These are phyloP conservation scores for Hydrolagus affinis DNA, from an alignment of 2,113 vertebrate genomes.

Conservation along the genomic window DNA sequence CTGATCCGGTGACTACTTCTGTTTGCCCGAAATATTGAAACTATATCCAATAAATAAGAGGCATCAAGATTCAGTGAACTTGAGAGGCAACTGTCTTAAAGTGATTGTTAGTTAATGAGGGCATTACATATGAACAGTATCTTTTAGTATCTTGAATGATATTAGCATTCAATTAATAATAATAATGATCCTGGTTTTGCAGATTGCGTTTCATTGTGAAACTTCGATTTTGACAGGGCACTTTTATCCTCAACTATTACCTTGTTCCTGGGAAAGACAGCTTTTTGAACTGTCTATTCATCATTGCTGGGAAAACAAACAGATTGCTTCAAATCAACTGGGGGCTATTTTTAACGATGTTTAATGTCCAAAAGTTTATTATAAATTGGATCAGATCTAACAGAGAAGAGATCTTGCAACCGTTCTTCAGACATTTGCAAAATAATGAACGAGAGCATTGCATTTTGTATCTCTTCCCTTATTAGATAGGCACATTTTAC, in stretches of 20 bases:
- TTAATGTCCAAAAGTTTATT: background rate
- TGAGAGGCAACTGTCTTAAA: no score
- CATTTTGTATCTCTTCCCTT: background rate
- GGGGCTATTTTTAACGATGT: background rate
- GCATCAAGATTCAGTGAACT: no score
- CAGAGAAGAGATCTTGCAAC: background rate
- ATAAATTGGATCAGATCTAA: background rate
- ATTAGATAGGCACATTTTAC: background rate
- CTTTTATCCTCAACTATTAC: background rate
- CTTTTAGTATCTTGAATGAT: no score
- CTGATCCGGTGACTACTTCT: no score
- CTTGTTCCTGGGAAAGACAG: background rate
- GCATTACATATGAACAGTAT: no score
- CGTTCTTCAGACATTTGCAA: background rate
- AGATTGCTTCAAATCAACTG: background rate
- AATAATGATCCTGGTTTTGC: no score
- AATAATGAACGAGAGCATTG: background rate
- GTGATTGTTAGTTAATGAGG: no score
- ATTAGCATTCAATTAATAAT: no score
- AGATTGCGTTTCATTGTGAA: background rate
- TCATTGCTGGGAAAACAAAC: background rate
- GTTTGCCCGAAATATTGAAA: no score
- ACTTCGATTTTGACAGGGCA: background rate
- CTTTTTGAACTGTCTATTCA: background rate
- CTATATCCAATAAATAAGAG: no score